A percentile compares a stretch with the other conserved stretches of the same genome.
Conservation (phyloP, 2,113 vertebrate species). For the Leuciscus idus region DNA sequence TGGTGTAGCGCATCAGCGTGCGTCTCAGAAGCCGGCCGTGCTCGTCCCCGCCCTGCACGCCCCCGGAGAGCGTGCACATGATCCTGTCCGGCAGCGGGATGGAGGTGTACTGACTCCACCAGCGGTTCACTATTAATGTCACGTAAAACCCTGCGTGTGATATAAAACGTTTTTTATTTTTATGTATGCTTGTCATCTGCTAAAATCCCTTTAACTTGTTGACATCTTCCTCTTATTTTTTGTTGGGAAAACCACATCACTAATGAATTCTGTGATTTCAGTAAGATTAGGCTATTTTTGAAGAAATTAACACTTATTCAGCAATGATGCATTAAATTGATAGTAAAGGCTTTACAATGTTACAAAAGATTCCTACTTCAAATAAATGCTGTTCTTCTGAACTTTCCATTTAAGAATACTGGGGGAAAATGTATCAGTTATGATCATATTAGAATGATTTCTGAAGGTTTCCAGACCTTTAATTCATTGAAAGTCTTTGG, state of each 20-base stretch:
- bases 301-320: neutral
- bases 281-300: neutral
- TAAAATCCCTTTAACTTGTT: neutral
- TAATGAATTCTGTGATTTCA: neutral
- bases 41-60: slow-evolving; percentile 84
- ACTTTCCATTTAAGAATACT: no score
- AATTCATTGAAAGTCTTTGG: no score
- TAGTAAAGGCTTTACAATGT: neutral
- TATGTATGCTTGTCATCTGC: no score
- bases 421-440: no score
- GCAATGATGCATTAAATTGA: neutral
- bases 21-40: slow-evolving; percentile 86
- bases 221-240: neutral
- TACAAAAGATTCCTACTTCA: no score
- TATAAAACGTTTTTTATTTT: neutral
- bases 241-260: neutral
- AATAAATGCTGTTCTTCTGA: no score
- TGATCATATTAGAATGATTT: no score
- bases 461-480: no score
- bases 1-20: slow-evolving; percentile 89
- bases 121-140: slow-evolving; percentile 91
- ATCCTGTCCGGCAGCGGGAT: slow-evolving; percentile 88
- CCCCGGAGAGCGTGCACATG: slow-evolving; percentile 84
- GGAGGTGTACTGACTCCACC: slow-evolving; percentile 91
- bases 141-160: slow-evolving; percentile 87